phyloP scores from a whole-genome alignment of 1,140 invertebrate genomes.

The Atta cephalotes region DNA sequence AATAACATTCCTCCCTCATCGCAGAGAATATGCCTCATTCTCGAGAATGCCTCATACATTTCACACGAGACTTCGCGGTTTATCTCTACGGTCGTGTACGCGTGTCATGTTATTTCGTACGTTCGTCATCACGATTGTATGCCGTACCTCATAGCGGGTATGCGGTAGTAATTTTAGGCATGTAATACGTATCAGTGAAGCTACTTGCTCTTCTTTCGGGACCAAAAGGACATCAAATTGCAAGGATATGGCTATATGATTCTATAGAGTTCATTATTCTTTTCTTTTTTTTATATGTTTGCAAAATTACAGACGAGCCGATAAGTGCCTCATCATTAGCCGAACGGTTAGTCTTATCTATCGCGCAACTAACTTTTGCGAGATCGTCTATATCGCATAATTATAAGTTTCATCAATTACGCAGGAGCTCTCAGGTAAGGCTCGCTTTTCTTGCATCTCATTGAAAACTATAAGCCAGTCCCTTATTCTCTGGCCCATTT shows the following conservation, averaged over 20 bases:
- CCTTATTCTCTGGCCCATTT: constrained; percentile 61
- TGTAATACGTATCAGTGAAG: constrained; percentile 35
- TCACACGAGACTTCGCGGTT: constrained; percentile 67
- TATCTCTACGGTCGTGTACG: constrained; percentile 48
- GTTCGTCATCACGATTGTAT: constrained; percentile 43
- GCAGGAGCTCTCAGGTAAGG: constrained; percentile 69
- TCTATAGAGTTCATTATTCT: constrained; percentile 41
- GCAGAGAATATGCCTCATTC: constrained; percentile 77
- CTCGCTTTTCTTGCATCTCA: constrained; percentile 66
- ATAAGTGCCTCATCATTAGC: neutral
- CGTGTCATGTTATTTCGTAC: constrained; percentile 65
- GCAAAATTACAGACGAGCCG: neutral
- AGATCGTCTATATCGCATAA: constrained; percentile 28
- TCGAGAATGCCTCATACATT: constrained; percentile 76
- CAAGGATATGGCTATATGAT: constrained; percentile 18
- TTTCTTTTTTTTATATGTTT: constrained; percentile 34
- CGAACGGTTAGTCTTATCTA: constrained; percentile 9
- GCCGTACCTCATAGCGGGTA: constrained; percentile 54
- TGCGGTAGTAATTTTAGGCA: constrained; percentile 53
- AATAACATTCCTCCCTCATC: constrained; percentile 75
- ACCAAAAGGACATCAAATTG: constrained; percentile 66
- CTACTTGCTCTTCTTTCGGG: constrained; percentile 47
- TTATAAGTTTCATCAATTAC: constrained; percentile 47
- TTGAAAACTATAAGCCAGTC: constrained; percentile 46
- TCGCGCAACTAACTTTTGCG: constrained; percentile 64